Base-by-base conservation (phyloP, 2,888 invertebrate species). In the Phengaris alcon region DNA sequence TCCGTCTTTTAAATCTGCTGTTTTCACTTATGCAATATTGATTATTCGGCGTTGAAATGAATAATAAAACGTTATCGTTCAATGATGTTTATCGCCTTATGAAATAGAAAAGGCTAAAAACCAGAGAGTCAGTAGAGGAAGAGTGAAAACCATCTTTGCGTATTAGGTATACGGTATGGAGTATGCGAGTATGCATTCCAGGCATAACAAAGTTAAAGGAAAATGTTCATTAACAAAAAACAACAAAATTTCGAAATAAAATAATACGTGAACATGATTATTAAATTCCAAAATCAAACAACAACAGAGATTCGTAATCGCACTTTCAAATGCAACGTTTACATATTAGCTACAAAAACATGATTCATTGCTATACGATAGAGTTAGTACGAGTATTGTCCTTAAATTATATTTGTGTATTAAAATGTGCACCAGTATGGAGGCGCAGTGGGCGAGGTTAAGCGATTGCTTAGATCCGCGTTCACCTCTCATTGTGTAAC, bases 381-480 rank as follows among this genome's bases (percentile, higher is more conserved):
- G 48, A 57, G 44, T 73, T 73, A 69, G 51, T 73, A 22, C 10
- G 22, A 13, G 22, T 69, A 51, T 70, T 52, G 70, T 72, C 72
- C 72, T 72, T 72, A 72, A 72, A 75, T 76, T 76, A 73, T 73
- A 76, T 75, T 75, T 75, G 77, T 75, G 68, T 69, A 55, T 51
- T 57, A 79, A 84, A 81, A 81, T 81, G 81, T 79, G 81, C 81
- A 84, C 82, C 81, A 80, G 83, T 81, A 80, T 82, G 79, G 86
- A 82, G 86, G 88, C 87, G 87, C 89, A 88, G 89, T 92, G 92
- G 93, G 93, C 92, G 93, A 93, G 93, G 93, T 93, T 93, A 92
- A 93, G 91, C 91, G 92, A 91, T 92, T 93, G 93, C 91, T 91
- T 92, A 93, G 93, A 93, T 93, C 93, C 93, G 92, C 91, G 93